These are phyloP conservation scores for Melanotaenia maccullochi DNA, from an alignment of 2,797 vertebrate genomes.

Conservation along the genomic window DNA sequence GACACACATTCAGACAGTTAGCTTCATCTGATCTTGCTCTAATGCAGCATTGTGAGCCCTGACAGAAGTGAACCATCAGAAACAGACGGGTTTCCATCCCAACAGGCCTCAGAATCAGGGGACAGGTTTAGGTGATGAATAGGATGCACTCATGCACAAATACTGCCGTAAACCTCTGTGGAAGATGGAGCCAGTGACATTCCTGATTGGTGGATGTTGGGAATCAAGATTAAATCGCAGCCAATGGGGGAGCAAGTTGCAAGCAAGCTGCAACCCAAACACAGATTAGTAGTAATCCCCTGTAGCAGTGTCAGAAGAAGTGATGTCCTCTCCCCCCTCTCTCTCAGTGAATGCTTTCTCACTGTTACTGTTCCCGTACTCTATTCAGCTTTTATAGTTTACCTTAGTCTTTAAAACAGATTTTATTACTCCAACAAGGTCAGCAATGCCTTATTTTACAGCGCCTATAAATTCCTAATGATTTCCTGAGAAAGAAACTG, in stretches of 20 bases:
- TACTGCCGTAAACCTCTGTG: conserved; percentile 16
- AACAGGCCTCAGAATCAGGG: not conserved
- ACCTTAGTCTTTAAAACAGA: not conserved
- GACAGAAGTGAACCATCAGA: conserved; percentile 17
- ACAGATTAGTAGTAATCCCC: conserved; percentile 83
- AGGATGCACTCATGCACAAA: conserved; percentile 12
- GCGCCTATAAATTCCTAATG: not conserved
- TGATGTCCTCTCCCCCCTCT: conserved; percentile 36
- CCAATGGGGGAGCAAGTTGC: conserved; percentile 65
- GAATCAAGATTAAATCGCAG: conserved; percentile 66
- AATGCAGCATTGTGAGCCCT: conserved; percentile 29
- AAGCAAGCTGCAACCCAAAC: conserved; percentile 59
- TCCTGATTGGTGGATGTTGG: conserved; percentile 33
- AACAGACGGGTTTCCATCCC: conserved; percentile 4
- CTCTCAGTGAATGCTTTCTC: conserved; percentile 28
- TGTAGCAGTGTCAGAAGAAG: conserved; percentile 55
- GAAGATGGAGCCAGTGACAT: conserved; percentile 52
- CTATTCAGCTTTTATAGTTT: not conserved
- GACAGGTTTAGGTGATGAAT: conserved; percentile 37
- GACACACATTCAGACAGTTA: conserved; percentile 32
- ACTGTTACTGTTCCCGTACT: conserved; percentile 5
- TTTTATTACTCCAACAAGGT: not conserved
- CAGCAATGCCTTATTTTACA: not conserved
- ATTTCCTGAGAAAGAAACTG: not conserved
- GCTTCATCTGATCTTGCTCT: conserved; percentile 44